Percentiles rank a stretch among this genome's conserved stretches.
These are phyloP conservation scores for Punctoribates punctum DNA, from an alignment of 2,888 invertebrate genomes.

Conservation along the genomic window DNA sequence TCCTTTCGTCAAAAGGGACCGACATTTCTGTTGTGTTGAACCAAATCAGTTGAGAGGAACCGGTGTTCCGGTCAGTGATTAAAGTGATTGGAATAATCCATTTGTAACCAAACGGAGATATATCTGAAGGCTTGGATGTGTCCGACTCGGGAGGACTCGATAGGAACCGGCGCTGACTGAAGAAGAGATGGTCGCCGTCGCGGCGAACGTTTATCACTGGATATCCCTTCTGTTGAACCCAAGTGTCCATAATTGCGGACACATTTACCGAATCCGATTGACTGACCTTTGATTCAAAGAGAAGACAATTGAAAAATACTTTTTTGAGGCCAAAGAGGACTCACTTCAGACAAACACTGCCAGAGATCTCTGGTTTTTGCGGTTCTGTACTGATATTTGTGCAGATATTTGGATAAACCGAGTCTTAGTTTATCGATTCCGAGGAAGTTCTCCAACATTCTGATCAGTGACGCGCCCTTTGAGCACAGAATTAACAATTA, in stretches of 20 bases:
- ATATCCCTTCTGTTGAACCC: constrained; percentile 83
- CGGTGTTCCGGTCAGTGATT: constrained; percentile 57
- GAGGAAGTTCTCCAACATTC: constrained; percentile 68
- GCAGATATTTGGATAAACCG: constrained; percentile 62
- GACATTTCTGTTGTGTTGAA: constrained; percentile 51
- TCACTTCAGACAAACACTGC: constrained; percentile 65
- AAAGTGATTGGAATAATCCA: constrained; percentile 84
- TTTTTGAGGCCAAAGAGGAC: constrained; percentile 45
- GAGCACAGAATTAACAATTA: constrained; percentile 40
- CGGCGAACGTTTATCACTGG: constrained; percentile 67
- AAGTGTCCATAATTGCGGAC: constrained; percentile 70
- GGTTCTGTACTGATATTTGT: constrained; percentile 65
- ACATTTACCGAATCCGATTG: constrained; percentile 42
- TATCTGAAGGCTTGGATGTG: constrained; percentile 42
- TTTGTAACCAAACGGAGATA: constrained; percentile 60
- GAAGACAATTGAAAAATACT: too few species aligned
- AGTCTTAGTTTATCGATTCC: constrained; percentile 63
- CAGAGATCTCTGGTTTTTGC: constrained; percentile 78
- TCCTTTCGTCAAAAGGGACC: constrained; percentile 34
- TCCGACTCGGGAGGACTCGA: constrained; percentile 52
- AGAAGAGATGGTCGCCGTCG: constrained; percentile 54
- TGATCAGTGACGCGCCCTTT: constrained; percentile 67
- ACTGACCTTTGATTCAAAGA: too few species aligned
- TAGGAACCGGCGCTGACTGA: constrained; percentile 73
- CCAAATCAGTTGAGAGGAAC: constrained; percentile 51